Evolutionary conservation across 2,888 invertebrate species (phyloP), one percentile per base, ranked within the genome.

Genomic region (Andrena praecox): DNA sequence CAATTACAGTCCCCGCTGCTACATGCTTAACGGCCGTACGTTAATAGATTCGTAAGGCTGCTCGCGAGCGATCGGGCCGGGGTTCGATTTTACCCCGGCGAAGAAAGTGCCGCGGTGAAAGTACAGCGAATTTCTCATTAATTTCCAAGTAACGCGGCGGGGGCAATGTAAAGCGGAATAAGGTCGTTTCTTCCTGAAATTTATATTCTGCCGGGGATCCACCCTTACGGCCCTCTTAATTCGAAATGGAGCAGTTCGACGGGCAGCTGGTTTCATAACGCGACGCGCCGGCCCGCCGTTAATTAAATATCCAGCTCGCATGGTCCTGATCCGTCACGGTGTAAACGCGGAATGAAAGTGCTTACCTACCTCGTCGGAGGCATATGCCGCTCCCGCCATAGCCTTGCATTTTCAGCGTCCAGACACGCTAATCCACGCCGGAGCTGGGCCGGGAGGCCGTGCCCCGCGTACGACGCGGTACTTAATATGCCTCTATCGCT

Each of bases 231-330:
- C 63, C 69, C 24, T 56, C 77, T 80, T 75, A 76, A 82, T 73
- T 80, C 29, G 74, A 76, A 83, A 66, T 52, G 80, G 68, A 66
- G 75, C 56, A 68, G 62, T 24, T 66, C 64, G 59, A 29, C 48
- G 72, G 42, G 72, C 75, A 80, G 73, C 79, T 77, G 80, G 80
- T 89, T 86, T 89, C 86, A 83, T 85, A 89, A 89, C 85, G 82
- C 80, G 73, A 56, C 85, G 80, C 78, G 78, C 73, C 87, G 85
- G 87, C 87, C 87, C 84, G 86, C 81, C 70, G 84, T 89, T 89
- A 91, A 91, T 91, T 91, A 91, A 91, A 89, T 89, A 88, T 90
- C 89, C 87, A 89, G 87, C 85, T 85, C 87, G 89, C 86, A 79
- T 84, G 89, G 85, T 87, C 80, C 75, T 85, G 83, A 90, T 89